phyloP scores from a whole-genome alignment of 2,113 vertebrate species.

The Daubentonia madagascariensis region DNA sequence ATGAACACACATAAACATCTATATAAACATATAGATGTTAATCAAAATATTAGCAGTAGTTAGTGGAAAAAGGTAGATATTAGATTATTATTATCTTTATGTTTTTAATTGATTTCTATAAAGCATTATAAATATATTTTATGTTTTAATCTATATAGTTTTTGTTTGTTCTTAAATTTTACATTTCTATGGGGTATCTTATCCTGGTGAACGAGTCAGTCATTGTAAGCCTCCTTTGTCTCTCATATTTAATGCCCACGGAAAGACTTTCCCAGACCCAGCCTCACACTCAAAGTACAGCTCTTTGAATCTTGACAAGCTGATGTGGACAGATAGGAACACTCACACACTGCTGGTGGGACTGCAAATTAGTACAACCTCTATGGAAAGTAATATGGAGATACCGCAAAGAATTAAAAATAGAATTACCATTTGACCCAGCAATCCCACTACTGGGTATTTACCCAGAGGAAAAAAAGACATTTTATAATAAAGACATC shows the following conservation, averaged over 20 bases:
- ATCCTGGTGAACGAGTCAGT: neutral
- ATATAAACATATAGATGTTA: neutral
- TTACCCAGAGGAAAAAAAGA: no score
- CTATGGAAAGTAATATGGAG: no score
- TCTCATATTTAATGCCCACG: neutral
- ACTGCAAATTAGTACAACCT: no score
- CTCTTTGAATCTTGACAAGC: neutral
- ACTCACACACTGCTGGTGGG: no score
- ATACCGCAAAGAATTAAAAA: no score
- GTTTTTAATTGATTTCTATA: neutral
- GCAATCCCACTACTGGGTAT: no score
- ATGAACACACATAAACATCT: neutral
- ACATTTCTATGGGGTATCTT: neutral
- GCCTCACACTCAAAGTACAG: neutral
- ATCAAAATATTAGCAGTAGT: neutral
- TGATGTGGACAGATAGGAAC: no score
- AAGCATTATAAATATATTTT: neutral
- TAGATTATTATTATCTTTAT: neutral
- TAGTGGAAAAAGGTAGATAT: neutral
- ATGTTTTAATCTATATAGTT: neutral
- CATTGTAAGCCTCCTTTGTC: neutral
- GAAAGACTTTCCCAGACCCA: neutral
- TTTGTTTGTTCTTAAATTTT: neutral
- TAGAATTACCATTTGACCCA: no score
- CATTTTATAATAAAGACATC: no score